Base-by-base conservation (phyloP, 2,888 invertebrate species). In the Agonopterix heracliana region DNA sequence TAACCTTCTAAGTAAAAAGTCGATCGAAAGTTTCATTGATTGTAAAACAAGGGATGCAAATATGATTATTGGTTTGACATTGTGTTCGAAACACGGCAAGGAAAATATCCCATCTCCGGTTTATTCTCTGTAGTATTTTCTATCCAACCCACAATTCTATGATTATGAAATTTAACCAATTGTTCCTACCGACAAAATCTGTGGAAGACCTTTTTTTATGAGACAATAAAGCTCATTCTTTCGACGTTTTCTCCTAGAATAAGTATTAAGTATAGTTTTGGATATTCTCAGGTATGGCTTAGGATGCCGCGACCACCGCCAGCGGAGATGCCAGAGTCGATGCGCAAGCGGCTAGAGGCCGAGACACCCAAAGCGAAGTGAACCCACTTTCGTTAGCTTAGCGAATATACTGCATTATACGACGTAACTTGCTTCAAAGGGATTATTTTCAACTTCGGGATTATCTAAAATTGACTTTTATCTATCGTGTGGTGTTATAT, bases 231-330 rank as follows among this genome's bases (percentile, higher is more conserved):
- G n/a, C 38, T 38, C 2, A 38, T 3, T 38, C 38, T 38, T 1
- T 26, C 9, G 4, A 38, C 38, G 10, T n/a, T 1, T 38, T 10
- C 3, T 1, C 38, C n/a, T 38, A 38, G 5, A 38, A 10, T 38
- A 9, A 9, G 38, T n/a, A 38, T 10, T n/a, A 9, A 38, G n/a
- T 38, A n/a, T 38, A 38, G 10, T n/a, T 10, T n/a, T n/a, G 10
- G n/a, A n/a, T 38, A n/a, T 38, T 9, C n/a, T 4, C 42, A 50
- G 91, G 91, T 92, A 1, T 91, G 88, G 66, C 91, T 95, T 60
- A 90, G 93, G 57, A 93, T 98, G 90, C 98, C 98, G 52, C 93
- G 98, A 64, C 98, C 98, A 54, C 98, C 98, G 74, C 98, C 98
- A 71, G 96, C 98, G 66, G 94, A 95, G 85, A 98, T 98, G 97